phyloP scores from a whole-genome alignment of 2,888 invertebrate species.

The Pogonocherus hispidulus region DNA sequence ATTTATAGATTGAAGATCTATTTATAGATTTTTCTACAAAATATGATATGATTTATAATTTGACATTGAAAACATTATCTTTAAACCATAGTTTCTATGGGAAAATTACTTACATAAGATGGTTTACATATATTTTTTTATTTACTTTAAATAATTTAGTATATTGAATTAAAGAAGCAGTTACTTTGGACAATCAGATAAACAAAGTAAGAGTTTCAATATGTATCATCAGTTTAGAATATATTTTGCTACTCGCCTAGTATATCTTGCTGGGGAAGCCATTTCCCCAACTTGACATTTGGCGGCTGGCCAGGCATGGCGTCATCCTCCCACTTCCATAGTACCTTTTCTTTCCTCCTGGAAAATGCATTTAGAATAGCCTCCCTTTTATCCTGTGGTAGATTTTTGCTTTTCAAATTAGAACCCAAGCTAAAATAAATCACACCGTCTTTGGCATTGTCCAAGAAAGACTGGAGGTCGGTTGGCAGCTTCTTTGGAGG shows the following conservation, averaged over 20 bases:
- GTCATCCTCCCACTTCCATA: constrained; percentile 77
- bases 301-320: constrained; percentile 55
- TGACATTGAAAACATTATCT: no score
- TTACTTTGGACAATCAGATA: no score
- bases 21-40: no score
- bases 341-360: constrained; percentile 74
- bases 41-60: no score
- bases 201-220: no score
- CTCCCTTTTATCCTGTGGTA: constrained; percentile 70
- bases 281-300: constrained; percentile 65
- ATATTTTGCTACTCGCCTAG: constrained; percentile 66
- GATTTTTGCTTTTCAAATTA: constrained; percentile 71
- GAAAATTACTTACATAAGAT: no score
- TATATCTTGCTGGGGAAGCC: constrained; percentile 66
- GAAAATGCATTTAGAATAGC: constrained; percentile 73
- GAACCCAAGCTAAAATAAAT: constrained; percentile 76
- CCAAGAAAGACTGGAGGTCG: constrained; percentile 57
- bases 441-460: constrained; percentile 71
- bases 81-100: no score
- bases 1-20: no score
- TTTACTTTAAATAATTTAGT: no score
- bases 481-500: constrained; percentile 54
- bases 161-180: no score
- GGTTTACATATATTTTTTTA: no score
- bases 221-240: no score